Base-by-base conservation (phyloP, 2,888 invertebrate species). In the Philhelius pedissequus region DNA sequence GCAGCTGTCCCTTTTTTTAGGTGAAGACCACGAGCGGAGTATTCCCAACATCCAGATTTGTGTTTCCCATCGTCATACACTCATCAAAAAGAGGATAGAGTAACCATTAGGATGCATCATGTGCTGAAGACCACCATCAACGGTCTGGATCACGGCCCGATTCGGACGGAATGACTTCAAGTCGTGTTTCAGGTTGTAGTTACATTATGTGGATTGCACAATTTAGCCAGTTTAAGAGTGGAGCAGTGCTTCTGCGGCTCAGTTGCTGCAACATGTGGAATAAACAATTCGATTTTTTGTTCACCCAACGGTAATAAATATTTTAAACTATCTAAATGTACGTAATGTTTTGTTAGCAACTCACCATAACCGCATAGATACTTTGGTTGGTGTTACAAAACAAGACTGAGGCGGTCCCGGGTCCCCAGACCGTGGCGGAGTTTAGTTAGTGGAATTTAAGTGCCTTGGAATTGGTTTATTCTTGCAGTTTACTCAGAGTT, bases 151-250 rank as follows among this genome's bases (percentile, higher is more conserved):
- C 54, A 56, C 22, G 50, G 48, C 32, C 32, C 15, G 54, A 22
- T 13, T 48, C 7, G 48, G n/a, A 48, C 22, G 48, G 32, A 74
- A 60, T 71, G 45, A 64, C 64, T 79, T 48, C 40, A 66, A 79
- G 69, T 83, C 75, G 80, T 84, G 79, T 84, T 79, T 66, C 40
- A 52, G 48, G 35, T 60, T 68, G 68, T 60, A 83, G 64, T 70
- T 75, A 75, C 74, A 79, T 79, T 79, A 58, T 75, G 66, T 66
- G 54, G 83, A 79, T 84, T 84, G 79, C 83, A 58, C 70, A 84
- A 60, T 66, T 71, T 54, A 38, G 30, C 40, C 54, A 48, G 20
- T 15, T 35, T 30, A 52, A 45, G 58, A 58, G n/a, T 58, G 38
- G 58, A 30, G 25, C 22, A 62, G 27, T 43, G 62, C 43, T 62